Base-by-base conservation (phyloP, 2,888 invertebrate species). In the Heliconius charithonia region DNA sequence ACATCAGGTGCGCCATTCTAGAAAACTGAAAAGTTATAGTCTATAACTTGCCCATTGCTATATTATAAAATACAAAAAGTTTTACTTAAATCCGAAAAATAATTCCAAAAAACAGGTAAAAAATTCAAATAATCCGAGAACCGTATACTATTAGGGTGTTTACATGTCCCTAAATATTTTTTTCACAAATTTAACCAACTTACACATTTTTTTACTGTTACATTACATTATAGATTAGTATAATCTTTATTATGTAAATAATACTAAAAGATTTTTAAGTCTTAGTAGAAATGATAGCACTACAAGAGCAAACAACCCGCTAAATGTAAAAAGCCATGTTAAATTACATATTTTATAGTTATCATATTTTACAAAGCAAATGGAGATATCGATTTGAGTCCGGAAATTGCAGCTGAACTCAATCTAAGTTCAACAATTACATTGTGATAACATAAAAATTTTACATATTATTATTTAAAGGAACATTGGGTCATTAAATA, bases 331-430 rank as follows among this genome's bases (percentile, higher is more conserved):
- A 37, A n/a, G 1, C 4, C 2, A 9, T 41, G 10, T 25, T 16
- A 3, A 67, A 27, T 67, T 37, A 41, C 9, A 41, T 37, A 37
- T 29, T 66, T 37, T 67, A 16, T 41, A 67, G n/a, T 41, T n/a
- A 13, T 4, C n/a, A 56, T 22, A 45, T 22, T 56, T 13, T 32
- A 72, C n/a, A 72, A 59, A 56, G 29, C 62, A n/a, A 45, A 63
- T 63, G 37, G n/a, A 72, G 72, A 72, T 72, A 72, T 72, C 32
- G 4, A 29, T 51, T 29, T 41, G 9, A 59, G 41, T 76, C 70
- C 70, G 62, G 45, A 76, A 76, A 62, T 76, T 71, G n/a, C 59
- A 41, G 62, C 69, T 69, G 69, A 69, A 69, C 69, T 69, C 69
- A 69, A 69, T 41, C 69, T 69, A 7, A 69, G 41, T 69, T 41